Evolutionary conservation across 2,888 invertebrate genomes (phyloP), one percentile per base, ranked within the genome.

Genomic region (Pediacus dermestoides): DNA sequence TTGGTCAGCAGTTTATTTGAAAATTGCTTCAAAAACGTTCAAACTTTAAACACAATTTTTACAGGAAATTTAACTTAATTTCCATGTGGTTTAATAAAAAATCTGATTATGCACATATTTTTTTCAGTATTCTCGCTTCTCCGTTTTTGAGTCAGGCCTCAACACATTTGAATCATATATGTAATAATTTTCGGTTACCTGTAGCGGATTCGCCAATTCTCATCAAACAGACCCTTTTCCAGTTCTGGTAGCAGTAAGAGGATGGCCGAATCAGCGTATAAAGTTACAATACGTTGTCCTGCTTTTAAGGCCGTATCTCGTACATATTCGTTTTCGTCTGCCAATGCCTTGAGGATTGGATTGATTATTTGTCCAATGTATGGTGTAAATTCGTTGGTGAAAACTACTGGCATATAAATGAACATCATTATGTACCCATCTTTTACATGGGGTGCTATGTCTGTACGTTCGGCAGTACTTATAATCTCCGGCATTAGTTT

Each of bases 351-450:
- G 16, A 99, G 75, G 52, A 99, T 95, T 1, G 96, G 94, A 67
- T 91, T 95, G 60, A 99, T 92, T 57, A 99, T 96, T 66, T 91
- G 90, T 0, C 95, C 69, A 26, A 70, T 70, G 71, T 96, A 99
- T 0, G 89, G 90, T 1, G 89, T 86, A 71, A 99, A 99, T 64
- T 93, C 91, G 48, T 85, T 83, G 3, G 91, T 92, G 72, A 99
- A 97, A 7, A 95, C 94, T 43, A 87, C 86, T 2, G 99, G 99
- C 85, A 99, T 89, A 73, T 97, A 99, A 62, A 99, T 97, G 70
- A 96, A 99, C 92, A 99, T 93, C 93, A 99, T 95, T 46, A 99
- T 95, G 73, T 99, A 99, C 26, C 99, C 99, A 72, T 99, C 99
- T 62, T 97, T 91, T 1, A 99, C 96, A 70, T 95, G 93, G 1